Base-by-base conservation (phyloP, 2,797 vertebrate genomes). In the Neoniphon sammara region DNA sequence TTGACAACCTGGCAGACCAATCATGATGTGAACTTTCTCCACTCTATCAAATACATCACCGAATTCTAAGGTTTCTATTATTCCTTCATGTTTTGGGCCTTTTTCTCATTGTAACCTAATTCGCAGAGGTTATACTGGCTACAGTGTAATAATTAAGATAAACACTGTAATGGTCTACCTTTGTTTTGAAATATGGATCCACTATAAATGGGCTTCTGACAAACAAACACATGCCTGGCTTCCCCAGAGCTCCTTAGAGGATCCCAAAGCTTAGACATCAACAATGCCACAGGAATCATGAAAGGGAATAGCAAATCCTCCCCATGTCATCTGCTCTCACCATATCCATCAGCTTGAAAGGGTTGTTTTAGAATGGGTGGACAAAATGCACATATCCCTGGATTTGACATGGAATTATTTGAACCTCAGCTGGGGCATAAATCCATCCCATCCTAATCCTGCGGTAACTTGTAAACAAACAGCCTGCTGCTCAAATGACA, bases 171-270 rank as follows among this genome's bases (percentile, higher is more conserved):
- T 85, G 80, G 80, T 73, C 85, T 61, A 31, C 74, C 78, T 89
- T 90, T 91, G 80, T 92, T 93, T 88, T 81, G 87, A 87, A 91
- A 90, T 81, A 75, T 58, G 67, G 80, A 80, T 87, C 85, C 72
- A 80, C 90, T 85, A 90, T 87, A 86, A 91, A 92, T 87, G 85
- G 83, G 77, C 79, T 84, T 81, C 82, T 85, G 84, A 90, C 89
- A 90, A 92, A 93, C 89, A 93, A 93, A 90, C 87, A 84, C 82
- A 89, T 82, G 90, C 63, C 83, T 81, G 85, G 66, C 80, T 84
- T 87, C 75, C 73, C 70, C 59, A 74, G 77, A 85, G 68, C 56
- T 90, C 88, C 88, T 90, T 47, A 34, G 85, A 90, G 88, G 80
- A 81, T 85, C 49, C 23, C 57, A 42, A 58, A 82, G 87, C 88